Base-by-base conservation (phyloP, 37 sponge, comb jelly and placozoan genomes). In the Halichondria panicea region DNA sequence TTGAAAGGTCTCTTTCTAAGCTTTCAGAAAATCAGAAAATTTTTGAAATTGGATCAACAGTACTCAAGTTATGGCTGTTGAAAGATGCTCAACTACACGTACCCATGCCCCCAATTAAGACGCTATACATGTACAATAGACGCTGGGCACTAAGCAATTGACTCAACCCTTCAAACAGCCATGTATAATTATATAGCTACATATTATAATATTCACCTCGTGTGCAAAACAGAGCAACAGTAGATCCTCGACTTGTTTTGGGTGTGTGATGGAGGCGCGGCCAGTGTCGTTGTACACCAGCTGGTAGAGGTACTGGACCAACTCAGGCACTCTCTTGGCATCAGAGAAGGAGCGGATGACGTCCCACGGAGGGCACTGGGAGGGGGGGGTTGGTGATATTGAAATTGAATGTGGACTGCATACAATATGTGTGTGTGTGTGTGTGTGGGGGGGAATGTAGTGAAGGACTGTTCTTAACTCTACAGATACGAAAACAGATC, bases 211-310 rank as follows among this genome's bases (percentile, higher is more conserved):
- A 34, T 34, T 21, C n/a, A 91, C 87, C 79, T 91, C 86, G 62
- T 91, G 92, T 30, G 78, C 61, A 37, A 81, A 86, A 40, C 92
- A 91, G 42, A 82, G 57, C 0, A 91, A 44, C 21, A 91, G 77
- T 1, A 91, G 55, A 48, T 81, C 65, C 48, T 77, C 73, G 8
- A 85, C 78, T 52, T 73, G 59, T 43, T 78, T 82, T 9, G 81
- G 70, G 55, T 83, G 39, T 15, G 56, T 30, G 12, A 78, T 59
- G 9, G 79, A 24, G 32, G 63, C 55, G 42, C 81, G 71, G 44
- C 70, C 60, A 22, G 74, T 66, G 64, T 87, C 76, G 31, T 87
- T 76, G 75, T 75, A 83, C 22, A 83, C 76, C 34, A 79, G 55
- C 41, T 68, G 65, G 33, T 79, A 65, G 5, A 86, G 60, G 63